Evolutionary conservation across 2,113 vertebrate species (phyloP), one percentile per base, ranked within the genome.

Genomic region (Haliaeetus leucogaster): DNA sequence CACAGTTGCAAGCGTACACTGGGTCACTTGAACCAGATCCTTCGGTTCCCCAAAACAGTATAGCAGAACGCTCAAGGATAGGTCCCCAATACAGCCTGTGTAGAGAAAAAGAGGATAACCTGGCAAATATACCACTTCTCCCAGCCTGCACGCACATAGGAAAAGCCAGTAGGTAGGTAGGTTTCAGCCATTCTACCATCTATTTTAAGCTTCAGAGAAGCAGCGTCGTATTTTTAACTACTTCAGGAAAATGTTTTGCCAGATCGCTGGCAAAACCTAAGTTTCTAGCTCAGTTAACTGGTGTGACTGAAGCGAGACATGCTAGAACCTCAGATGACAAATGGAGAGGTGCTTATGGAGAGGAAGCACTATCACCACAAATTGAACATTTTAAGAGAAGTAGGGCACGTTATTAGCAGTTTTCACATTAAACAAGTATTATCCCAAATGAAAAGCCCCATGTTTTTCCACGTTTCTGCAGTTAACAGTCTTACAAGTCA

Each of bases 91-190:
- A 38, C 34, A 19, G 11, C 34, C 16, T 3, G 7, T 7, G 17
- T 9, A 66, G 56, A 47, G n/a, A 53, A 77, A 62, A 56, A 26
- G 23, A 29, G 11, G 8, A 6, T 55, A 55, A 78, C 70, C 30
- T 21, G 30, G 50, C 12, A 66, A 86, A 56, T 1, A 6, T 15
- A 23, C 38, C 17, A 0, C 67, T 62, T 50, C 13, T 6, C 30
- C 13, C 52, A 56, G 43, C 20, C 8, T 1, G 0, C 29, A 15
- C 0, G 6, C 1, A 2, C 36, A 2, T 10, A 7, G 34, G n/a
- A n/a, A 38, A 82, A 73, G 55, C 16, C 50, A 32, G n/a, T 22
- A 25, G 25, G 29, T 18, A 63, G 53, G 70, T 16, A 53, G 30
- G 21, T 26, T 78, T 62, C 25, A 80, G 25, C 30, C 27, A 21